Conservation (phyloP, 2,113 vertebrate species). For the Candoia aspera region DNA sequence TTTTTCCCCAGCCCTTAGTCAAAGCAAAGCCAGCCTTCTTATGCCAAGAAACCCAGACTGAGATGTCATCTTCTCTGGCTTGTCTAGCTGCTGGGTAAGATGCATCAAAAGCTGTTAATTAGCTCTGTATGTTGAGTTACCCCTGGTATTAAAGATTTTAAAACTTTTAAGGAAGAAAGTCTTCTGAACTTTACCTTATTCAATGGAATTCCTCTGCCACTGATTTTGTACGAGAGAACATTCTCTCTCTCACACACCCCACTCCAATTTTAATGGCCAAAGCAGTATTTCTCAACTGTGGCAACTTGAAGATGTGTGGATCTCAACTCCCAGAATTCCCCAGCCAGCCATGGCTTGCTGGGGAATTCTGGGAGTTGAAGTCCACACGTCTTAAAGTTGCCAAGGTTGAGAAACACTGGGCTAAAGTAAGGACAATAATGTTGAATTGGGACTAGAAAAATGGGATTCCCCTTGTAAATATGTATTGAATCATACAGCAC, state of each 20-base stretch:
- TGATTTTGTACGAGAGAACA: neutral
- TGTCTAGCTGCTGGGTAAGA: neutral
- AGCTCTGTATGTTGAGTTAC: neutral
- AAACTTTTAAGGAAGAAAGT: neutral
- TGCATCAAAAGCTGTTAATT: neutral
- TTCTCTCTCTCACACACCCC: no score
- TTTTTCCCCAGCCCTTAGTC: neutral
- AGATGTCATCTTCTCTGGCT: neutral
- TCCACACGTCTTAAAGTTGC: no score
- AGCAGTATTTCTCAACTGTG: no score
- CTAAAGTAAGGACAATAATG: neutral
- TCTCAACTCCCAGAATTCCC: no score
- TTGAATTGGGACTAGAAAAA: neutral
- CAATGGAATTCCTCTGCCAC: neutral
- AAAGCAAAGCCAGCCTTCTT: neutral
- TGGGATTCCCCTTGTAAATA: neutral
- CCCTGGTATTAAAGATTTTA: neutral
- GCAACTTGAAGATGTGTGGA: no score
- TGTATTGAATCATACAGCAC: neutral
- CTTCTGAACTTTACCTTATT: neutral
- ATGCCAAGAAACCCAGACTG: neutral
- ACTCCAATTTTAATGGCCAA: neutral
- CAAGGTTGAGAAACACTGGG: no score
- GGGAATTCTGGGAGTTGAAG: no score
- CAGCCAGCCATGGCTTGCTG: no score